Base-by-base conservation (phyloP, 2,888 invertebrate genomes). In the Nyleta sp. region DNA sequence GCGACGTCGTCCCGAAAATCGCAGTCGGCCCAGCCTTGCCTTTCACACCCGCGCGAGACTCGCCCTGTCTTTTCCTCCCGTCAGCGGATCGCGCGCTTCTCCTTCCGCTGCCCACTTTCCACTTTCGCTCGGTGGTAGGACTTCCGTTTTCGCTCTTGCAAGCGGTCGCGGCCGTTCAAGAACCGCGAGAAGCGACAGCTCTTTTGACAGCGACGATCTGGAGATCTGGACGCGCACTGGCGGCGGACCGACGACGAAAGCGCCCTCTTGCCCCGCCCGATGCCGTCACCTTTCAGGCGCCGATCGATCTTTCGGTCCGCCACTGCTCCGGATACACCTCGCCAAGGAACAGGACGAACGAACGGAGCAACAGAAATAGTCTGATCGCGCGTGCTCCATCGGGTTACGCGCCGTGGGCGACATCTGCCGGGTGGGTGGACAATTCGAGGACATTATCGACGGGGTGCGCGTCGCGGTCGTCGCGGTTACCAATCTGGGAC, bases 241-340 rank as follows among this genome's bases (percentile, higher is more conserved):
- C 83, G 88, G 90, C 82, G 83, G 82, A 91, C 91, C 92, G 91
- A 91, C 92, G 92, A 92, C 92, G 91, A 91, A 91, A 92, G 92
- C 92, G 92, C 92, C 92, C 92, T 92, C 91, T 92, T 92, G 93
- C 93, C 93, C 93, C 92, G 91, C 91, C 89, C 86, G 86, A 85
- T 84, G 85, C 84, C 86, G 85, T 80, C 80, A 75, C 81, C 78
- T 62, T 80, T 67, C 74, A 79, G 76, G 78, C 80, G 65, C 77
- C 78, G 81, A 83, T 81, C 83, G 81, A 83, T 81, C 53, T 62
- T 70, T 55, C 57, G 68, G 50, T 65, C 65, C 73, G 57, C 72
- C 53, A 42, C 64, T 64, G 72, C 55, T 72, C 72, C 48, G 68
- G 68, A 70, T 70, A 70, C 64, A 67, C 74, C 67, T 60, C 60